Base-by-base conservation (phyloP, 2,797 vertebrate genomes). In the Microctenopoma lineatum region DNA sequence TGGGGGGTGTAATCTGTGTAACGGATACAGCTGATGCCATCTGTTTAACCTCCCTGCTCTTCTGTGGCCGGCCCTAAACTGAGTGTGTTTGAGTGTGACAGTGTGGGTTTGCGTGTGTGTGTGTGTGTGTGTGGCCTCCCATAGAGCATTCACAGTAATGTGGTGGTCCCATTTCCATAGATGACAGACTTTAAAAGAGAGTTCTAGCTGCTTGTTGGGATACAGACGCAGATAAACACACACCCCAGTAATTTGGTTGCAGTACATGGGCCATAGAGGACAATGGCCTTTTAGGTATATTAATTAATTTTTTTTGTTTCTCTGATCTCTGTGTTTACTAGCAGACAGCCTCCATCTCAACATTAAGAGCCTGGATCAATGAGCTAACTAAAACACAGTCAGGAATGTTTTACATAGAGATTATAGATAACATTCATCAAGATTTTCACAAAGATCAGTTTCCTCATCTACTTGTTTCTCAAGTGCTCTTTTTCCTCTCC, bases 31-130 rank as follows among this genome's bases (percentile, higher is more conserved):
- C 81, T 51, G 16, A 81, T 77, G 64, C 90, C 90, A 90, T 90
- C 90, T 92, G 90, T 85, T 92, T 91, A 90, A 90, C 88, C 86
- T 86, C 82, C 72, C 80, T 64, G 50, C 80, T 84, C 80, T 80
- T 80, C 60, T 39, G 65, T 59, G 69, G 61, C 72, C 61, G 74
- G 61, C 63, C 78, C 65, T 66, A 86, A 73, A 81, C 66, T 80
- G 70, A 68, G 50, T 51, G 16, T 73, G 73, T 60, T 47, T 67
- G 16, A 32, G 61, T 54, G 36, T 34, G 60, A 6, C 3, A 45
- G 45, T 51, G 21, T 21, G 21, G 21, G 26, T 53, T 26, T 47
- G 66, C 59, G 58, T 52, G 57, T 44, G 32, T 73, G 57, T 72
- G 55, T 77, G 59, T 71, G 69, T 70, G 66, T 60, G 42, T 56